These are phyloP conservation scores for Diadumene lineata DNA, from an alignment of 92 coral and sea anemone genomes.

Conservation along the genomic window DNA sequence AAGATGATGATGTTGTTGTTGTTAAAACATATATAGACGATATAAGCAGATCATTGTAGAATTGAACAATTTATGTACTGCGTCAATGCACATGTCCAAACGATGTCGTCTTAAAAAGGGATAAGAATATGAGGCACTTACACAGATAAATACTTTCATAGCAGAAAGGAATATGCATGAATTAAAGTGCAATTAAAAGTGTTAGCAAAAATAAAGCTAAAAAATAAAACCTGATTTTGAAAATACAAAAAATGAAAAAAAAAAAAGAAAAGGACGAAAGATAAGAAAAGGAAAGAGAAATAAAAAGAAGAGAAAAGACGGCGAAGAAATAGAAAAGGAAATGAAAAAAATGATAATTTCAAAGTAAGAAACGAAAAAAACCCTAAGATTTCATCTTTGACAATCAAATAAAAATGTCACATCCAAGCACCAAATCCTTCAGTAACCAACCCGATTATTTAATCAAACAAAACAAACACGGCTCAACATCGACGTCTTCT, in stretches of 20 bases:
- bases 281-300: background rate
- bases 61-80: too few relatives aligned
- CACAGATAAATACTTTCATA: too few relatives aligned
- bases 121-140: too few relatives aligned
- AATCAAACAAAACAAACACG: background rate
- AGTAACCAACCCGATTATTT: background rate
- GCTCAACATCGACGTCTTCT: background rate
- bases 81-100: too few relatives aligned
- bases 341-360: background rate
- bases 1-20: too few relatives aligned
- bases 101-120: too few relatives aligned
- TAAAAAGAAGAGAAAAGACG: background rate
- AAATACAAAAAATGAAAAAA: constrained; percentile 2
- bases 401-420: too few relatives aligned
- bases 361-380: background rate
- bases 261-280: background rate
- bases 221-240: background rate
- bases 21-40: too few relatives aligned
- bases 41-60: too few relatives aligned
- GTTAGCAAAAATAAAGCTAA: background rate
- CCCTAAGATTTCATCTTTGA: background rate
- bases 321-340: background rate
- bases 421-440: too few relatives aligned
- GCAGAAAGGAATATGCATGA: background rate
- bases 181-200: background rate